Conservation (phyloP, 2,888 invertebrate species). For the Gibbula magus region DNA sequence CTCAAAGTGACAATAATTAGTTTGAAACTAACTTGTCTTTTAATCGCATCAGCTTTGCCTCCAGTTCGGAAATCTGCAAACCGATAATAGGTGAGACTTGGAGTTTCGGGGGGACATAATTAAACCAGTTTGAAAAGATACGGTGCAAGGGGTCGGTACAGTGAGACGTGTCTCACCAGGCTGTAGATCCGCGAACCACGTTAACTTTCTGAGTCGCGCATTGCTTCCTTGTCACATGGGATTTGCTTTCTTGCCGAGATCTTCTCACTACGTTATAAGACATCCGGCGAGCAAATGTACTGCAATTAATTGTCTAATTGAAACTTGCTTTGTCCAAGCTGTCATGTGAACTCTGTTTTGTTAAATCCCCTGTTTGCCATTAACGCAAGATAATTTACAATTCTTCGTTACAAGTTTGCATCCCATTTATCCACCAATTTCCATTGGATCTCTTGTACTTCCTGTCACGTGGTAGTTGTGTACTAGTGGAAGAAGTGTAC, state of each 20-base stretch:
- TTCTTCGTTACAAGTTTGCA: not conserved
- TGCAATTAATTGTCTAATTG: not conserved
- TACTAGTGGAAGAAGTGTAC: no score
- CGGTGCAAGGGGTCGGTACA: no score
- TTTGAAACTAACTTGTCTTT: slow-evolving; percentile 1
- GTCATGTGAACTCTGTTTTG: not conserved
- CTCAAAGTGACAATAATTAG: slow-evolving; percentile 5
- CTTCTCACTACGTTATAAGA: not conserved
- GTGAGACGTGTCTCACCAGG: no score
- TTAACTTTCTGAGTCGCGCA: not conserved
- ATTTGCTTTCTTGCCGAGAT: not conserved
- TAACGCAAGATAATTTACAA: not conserved
- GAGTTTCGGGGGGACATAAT: no score
- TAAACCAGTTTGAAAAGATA: no score
- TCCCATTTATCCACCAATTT: not conserved
- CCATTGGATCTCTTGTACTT: not conserved
- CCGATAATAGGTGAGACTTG: not conserved
- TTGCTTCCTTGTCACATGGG: not conserved
- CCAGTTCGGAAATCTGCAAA: slow-evolving; percentile 1
- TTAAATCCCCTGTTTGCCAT: not conserved
- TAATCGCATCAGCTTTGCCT: not conserved
- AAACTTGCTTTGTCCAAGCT: not conserved
- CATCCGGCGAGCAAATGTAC: not conserved
- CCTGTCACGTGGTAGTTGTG: not conserved
- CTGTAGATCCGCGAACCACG: no score